Evolutionary conservation across 2,888 invertebrate genomes (phyloP).

Genomic region (Cataglyphis cursor): DNA sequence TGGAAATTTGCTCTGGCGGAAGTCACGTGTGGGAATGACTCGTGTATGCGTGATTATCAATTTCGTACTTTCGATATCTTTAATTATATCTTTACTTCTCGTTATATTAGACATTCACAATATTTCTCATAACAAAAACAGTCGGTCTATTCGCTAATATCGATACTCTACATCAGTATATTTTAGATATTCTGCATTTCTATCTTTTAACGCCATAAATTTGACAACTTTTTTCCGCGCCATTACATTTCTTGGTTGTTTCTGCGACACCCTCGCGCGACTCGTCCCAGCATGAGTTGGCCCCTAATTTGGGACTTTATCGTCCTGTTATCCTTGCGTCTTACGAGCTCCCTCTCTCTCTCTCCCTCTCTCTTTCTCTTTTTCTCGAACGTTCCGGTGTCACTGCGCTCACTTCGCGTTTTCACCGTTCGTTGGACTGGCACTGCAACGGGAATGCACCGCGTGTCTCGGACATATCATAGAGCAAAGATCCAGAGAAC

Average conservation of each 20-base stretch:
- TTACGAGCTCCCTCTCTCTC: conserved; percentile 58
- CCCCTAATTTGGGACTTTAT: conserved; percentile 78
- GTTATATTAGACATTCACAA: background rate
- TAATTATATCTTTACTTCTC: conserved; percentile 2
- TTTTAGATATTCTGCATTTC: background rate
- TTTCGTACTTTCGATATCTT: conserved; percentile 55
- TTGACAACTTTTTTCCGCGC: conserved; percentile 29
- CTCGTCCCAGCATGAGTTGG: conserved; percentile 41
- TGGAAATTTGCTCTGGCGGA: conserved; percentile 55
- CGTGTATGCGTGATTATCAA: conserved; percentile 60
- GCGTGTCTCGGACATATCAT: conserved; percentile 25
- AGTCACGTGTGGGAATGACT: conserved; percentile 65
- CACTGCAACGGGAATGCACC: conserved; percentile 55
- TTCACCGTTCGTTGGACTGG: conserved; percentile 56
- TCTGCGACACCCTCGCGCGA: conserved; percentile 24
- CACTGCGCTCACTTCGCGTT: conserved; percentile 63
- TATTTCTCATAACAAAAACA: background rate
- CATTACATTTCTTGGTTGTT: conserved; percentile 10
- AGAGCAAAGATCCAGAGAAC: background rate
- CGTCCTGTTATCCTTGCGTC: conserved; percentile 78
- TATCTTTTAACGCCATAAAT: background rate
- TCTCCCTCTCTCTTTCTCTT: background rate
- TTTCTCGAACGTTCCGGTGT: conserved; percentile 56
- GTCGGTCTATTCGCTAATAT: background rate
- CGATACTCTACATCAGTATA: background rate